phyloP scores from a whole-genome alignment of 2,797 vertebrate genomes.

The Halcyon chelicuti region DNA sequence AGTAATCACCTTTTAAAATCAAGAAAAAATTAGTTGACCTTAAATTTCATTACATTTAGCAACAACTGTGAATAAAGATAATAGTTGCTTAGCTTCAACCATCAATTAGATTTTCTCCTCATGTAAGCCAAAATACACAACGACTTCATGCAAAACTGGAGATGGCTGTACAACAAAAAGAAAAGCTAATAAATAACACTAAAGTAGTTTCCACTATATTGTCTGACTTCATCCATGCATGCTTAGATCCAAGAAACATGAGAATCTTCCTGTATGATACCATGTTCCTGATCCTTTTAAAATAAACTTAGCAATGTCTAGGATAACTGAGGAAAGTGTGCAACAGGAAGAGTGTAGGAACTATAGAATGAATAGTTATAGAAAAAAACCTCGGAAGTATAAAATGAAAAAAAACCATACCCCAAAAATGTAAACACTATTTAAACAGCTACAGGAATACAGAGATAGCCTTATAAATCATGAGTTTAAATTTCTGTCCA shows the following conservation, averaged over 20 bases:
- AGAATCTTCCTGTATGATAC: neutral
- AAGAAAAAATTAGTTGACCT: neutral
- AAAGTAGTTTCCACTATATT: neutral
- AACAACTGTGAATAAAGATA: neutral
- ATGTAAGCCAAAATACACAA: neutral
- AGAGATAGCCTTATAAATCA: neutral
- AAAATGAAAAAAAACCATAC: neutral
- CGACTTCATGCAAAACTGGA: neutral
- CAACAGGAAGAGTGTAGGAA: neutral
- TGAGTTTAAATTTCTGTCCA: neutral
- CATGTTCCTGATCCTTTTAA: neutral
- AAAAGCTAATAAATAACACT: neutral
- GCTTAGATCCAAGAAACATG: neutral
- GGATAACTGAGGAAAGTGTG: neutral
- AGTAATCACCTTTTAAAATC: neutral
- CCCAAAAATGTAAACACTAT: neutral
- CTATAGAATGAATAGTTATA: neutral
- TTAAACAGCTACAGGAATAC: neutral
- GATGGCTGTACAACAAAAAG: neutral
- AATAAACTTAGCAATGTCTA: neutral
- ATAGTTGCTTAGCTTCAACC: neutral
- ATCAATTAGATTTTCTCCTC: neutral
- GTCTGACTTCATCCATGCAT: neutral
- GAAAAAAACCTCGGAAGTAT: neutral
- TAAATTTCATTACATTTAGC: neutral